Evolutionary conservation across 2,113 vertebrate species (phyloP).

Genomic region (Micronycteris hirsuta): DNA sequence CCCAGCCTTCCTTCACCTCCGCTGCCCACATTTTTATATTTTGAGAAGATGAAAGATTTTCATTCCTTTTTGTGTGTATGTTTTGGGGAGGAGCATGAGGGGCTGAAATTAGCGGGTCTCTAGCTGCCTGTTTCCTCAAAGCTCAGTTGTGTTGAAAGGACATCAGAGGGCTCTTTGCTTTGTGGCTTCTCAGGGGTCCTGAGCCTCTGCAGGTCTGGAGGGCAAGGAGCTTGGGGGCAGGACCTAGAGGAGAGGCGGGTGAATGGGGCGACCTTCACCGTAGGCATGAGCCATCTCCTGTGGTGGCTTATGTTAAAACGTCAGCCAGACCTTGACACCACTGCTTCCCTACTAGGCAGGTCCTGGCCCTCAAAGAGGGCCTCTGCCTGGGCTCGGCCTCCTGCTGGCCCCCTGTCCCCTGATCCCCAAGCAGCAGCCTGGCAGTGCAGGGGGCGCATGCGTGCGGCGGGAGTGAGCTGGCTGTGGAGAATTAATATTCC

Average conservation of each 20-base stretch:
- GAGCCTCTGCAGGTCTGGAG: background rate
- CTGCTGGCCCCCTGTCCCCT: background rate
- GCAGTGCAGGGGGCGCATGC: constrained; percentile 78
- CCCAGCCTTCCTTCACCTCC: background rate
- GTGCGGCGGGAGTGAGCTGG: constrained; percentile 79
- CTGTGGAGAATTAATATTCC: constrained; percentile 86
- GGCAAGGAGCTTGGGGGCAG: background rate
- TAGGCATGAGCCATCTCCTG: background rate
- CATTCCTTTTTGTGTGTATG: constrained; percentile 11
- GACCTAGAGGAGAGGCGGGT: background rate
- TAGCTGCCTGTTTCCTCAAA: constrained; percentile 33
- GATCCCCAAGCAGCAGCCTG: constrained; percentile 68
- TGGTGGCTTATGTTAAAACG: background rate
- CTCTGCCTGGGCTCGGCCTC: background rate
- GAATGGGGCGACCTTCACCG: fast-evolving
- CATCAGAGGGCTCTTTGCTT: background rate
- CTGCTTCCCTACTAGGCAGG: background rate
- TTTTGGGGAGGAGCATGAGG: background rate
- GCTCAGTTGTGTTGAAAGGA: constrained; percentile 35
- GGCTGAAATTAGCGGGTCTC: constrained; percentile 15
- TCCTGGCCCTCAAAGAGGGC: background rate
- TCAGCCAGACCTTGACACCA: background rate
- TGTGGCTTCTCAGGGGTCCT: background rate
- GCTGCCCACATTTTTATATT: constrained; percentile 38
- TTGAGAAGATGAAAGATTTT: constrained; percentile 60